These are phyloP conservation scores for Python bivittatus DNA, from an alignment of 2,113 vertebrate genomes.

Conservation along the genomic window DNA sequence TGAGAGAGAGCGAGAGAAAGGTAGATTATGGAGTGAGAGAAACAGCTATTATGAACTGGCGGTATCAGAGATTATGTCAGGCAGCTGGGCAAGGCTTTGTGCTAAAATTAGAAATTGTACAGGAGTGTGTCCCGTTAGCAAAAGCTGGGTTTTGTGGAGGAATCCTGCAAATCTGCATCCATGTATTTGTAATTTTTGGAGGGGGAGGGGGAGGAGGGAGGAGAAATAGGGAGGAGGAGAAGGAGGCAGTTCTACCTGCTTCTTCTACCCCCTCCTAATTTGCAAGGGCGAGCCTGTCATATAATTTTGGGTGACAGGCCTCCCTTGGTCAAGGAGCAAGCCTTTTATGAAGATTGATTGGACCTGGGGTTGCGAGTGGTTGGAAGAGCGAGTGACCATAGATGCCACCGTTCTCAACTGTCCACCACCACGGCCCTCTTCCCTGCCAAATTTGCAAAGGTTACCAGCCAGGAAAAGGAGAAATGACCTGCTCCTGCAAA, in stretches of 20 bases:
- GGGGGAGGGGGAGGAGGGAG: too few species aligned
- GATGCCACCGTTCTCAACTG: too few species aligned
- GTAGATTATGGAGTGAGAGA: background rate
- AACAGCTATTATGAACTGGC: background rate
- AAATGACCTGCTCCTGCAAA: too few species aligned
- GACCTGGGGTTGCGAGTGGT: too few species aligned
- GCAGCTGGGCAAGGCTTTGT: background rate
- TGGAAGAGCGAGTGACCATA: too few species aligned
- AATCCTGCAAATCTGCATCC: background rate
- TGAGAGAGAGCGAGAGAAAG: background rate
- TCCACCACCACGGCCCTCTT: too few species aligned
- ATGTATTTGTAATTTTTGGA: background rate
- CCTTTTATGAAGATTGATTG: background rate
- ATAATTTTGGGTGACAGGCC: background rate
- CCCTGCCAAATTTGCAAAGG: too few species aligned
- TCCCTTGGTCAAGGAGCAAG: background rate
- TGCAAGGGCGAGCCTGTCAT: background rate
- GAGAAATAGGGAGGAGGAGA: fast-evolving
- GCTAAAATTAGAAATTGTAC: background rate
- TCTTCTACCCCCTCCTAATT: background rate
- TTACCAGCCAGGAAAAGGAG: too few species aligned
- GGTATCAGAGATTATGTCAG: background rate
- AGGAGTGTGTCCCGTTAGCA: background rate
- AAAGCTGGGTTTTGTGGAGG: background rate
- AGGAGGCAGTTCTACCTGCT: too few species aligned